These are phyloP conservation scores for Apotomis betuletana DNA, from an alignment of 2,888 invertebrate species.

Conservation along the genomic window DNA sequence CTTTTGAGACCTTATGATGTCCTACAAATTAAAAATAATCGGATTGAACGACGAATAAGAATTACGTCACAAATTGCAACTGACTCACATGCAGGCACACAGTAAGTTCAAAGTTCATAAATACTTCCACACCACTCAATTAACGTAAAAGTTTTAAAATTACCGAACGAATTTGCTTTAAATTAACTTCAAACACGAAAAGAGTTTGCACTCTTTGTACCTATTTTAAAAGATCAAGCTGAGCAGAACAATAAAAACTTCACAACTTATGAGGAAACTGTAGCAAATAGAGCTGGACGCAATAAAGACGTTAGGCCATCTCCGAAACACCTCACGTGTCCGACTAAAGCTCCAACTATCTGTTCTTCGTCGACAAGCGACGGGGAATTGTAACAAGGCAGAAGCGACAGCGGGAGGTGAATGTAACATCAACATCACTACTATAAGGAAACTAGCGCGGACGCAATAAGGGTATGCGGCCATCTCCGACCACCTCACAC, in stretches of 20 bases:
- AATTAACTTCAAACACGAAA: background rate
- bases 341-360: background rate
- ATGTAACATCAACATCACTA: background rate
- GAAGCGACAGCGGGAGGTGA: slow-evolving; percentile 1
- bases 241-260: slow-evolving; percentile 15
- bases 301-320: slow-evolving; percentile 10
- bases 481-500: too few species aligned
- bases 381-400: background rate
- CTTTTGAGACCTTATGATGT: too few species aligned
- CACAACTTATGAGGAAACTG: slow-evolving; percentile 2
- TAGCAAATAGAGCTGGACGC: slow-evolving; percentile 12
- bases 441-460: too few species aligned
- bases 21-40: too few species aligned
- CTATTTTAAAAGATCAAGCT: slow-evolving; percentile 4
- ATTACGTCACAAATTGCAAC: too few species aligned
- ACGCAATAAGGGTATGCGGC: too few species aligned
- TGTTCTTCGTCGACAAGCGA: background rate
- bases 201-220: background rate
- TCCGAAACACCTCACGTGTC: slow-evolving; percentile 18
- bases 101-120: too few species aligned
- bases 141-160: background rate
- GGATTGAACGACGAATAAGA: too few species aligned
- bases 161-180: background rate
- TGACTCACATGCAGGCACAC: too few species aligned
- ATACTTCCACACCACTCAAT: too few species aligned